Evolutionary conservation across 2,113 vertebrate species (phyloP).

Genomic region (Struthio camelus): DNA sequence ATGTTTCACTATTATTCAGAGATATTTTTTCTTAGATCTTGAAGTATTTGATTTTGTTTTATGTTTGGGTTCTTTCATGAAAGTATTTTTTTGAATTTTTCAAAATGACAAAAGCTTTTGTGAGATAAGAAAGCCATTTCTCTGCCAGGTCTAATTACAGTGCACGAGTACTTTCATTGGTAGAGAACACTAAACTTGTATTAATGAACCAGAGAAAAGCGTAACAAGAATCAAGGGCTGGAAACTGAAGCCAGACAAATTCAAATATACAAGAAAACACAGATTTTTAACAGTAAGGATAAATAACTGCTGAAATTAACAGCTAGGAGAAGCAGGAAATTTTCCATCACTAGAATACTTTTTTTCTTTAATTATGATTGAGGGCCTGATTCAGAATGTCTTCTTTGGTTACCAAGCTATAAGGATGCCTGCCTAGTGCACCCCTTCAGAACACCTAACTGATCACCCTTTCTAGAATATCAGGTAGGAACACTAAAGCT

Average conservation of each 20-base stretch:
- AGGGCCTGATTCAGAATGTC: neutral
- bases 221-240: neutral
- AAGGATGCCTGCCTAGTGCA: neutral
- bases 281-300: neutral
- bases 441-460: neutral
- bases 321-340: neutral
- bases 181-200: neutral
- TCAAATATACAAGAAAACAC: neutral
- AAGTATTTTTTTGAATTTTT: neutral
- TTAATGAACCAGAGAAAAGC: neutral
- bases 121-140: neutral
- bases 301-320: neutral
- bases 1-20: neutral
- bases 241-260: neutral
- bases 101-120: neutral
- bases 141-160: neutral
- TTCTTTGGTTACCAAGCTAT: neutral
- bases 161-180: neutral
- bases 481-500: neutral
- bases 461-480: neutral
- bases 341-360: neutral
- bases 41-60: neutral
- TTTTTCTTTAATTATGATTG: neutral
- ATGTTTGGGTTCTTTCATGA: neutral
- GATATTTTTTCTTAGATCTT: neutral